Conservation (phyloP, 2,888 invertebrate genomes). For the Parnassius smintheus region DNA sequence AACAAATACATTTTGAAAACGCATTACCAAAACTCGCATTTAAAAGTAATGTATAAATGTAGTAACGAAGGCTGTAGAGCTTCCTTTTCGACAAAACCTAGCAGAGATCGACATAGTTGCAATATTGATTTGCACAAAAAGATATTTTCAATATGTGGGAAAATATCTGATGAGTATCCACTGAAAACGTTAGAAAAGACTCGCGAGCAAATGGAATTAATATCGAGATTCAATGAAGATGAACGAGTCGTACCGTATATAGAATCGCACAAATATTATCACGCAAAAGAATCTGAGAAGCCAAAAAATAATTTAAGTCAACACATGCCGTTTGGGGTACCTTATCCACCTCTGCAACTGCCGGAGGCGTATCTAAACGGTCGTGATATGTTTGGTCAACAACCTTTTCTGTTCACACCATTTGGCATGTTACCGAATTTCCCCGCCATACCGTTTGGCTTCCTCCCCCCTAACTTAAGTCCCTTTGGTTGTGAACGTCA, state of each 20-base stretch:
- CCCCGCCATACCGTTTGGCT: slow-evolving; percentile 68
- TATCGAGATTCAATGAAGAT: slow-evolving; percentile 89
- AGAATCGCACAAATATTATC: slow-evolving; percentile 74
- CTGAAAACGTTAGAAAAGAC: slow-evolving; percentile 79
- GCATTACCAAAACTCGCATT: slow-evolving; percentile 97
- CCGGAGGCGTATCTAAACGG: slow-evolving; percentile 66
- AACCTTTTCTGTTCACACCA: slow-evolving; percentile 72
- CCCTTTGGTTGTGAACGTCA: slow-evolving; percentile 64
- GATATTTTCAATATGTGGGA: slow-evolving; percentile 86
- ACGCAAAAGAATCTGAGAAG: slow-evolving; percentile 64
- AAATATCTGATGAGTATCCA: slow-evolving; percentile 59
- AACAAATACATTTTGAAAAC: slow-evolving; percentile 96
- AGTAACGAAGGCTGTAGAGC: slow-evolving; percentile 97
- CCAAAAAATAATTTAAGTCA: slow-evolving; percentile 54
- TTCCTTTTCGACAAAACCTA: slow-evolving; percentile 95
- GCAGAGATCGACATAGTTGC: slow-evolving; percentile 95
- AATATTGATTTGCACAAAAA: slow-evolving; percentile 96
- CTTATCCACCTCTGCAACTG: slow-evolving; percentile 62
- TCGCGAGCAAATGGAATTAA: slow-evolving; percentile 88
- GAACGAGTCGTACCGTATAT: slow-evolving; percentile 81
- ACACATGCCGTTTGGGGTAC: slow-evolving; percentile 54
- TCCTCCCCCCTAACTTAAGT: slow-evolving; percentile 68
- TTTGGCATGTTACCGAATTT: slow-evolving; percentile 76
- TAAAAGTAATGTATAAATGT: slow-evolving; percentile 97
- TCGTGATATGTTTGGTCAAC: slow-evolving; percentile 68